A percentile compares a stretch with the other conserved stretches of the same genome.
Evolutionary conservation across 2,888 invertebrate genomes (phyloP).

Genomic region (Drosophila melanocephala): DNA sequence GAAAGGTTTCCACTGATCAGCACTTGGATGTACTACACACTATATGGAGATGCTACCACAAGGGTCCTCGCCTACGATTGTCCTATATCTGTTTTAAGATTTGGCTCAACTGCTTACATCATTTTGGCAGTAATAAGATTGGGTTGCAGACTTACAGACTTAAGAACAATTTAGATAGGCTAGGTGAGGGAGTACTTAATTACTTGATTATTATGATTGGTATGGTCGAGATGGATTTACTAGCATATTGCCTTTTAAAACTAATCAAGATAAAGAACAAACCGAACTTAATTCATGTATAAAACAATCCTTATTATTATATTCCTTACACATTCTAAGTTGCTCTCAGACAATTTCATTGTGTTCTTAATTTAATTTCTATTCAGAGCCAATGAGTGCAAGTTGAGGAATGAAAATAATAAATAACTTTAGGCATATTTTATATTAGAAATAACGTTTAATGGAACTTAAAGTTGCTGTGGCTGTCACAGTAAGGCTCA

Average conservation of each 20-base stretch:
- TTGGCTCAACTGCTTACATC: background rate
- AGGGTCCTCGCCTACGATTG: slow-evolving; percentile 2
- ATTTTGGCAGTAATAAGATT: background rate
- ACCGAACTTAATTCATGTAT: background rate
- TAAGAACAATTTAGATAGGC: background rate
- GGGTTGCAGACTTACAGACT: too few species aligned
- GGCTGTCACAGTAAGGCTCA: background rate
- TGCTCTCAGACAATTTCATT: background rate
- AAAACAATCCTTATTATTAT: background rate
- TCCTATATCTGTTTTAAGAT: background rate
- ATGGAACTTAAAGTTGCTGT: background rate
- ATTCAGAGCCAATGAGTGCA: background rate
- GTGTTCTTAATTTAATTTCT: background rate
- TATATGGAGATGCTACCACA: slow-evolving; percentile 1
- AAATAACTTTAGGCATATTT: background rate
- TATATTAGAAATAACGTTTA: background rate
- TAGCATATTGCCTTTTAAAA: background rate
- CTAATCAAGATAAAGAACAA: background rate
- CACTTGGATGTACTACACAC: slow-evolving; percentile 8
- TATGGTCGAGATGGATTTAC: background rate
- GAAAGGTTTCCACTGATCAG: slow-evolving; percentile 39
- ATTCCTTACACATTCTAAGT: background rate
- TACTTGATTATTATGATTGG: background rate
- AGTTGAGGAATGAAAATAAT: background rate
- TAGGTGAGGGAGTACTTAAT: background rate